phyloP scores from a whole-genome alignment of 2,797 vertebrate species.

The Cercopithecus petaurista region DNA sequence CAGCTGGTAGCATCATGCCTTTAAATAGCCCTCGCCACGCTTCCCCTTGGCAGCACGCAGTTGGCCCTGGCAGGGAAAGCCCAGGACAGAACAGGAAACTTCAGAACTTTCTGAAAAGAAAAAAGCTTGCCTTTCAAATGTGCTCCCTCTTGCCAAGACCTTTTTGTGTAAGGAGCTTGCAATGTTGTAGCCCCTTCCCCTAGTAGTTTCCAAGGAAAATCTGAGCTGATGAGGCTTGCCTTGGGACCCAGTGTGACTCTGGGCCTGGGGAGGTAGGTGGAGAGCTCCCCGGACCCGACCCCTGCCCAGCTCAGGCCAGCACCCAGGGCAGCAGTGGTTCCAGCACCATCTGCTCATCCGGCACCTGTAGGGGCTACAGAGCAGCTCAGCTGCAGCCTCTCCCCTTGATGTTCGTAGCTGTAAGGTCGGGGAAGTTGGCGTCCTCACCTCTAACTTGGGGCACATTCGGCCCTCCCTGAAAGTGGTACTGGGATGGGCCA shows the following conservation, averaged over 20 bases:
- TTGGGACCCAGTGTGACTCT: neutral
- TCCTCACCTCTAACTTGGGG: neutral
- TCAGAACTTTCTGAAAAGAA: conserved; percentile 63
- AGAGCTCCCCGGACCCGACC: accelerated
- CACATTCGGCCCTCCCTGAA: neutral
- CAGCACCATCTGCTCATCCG: neutral
- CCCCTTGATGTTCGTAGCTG: neutral
- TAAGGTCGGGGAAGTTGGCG: neutral
- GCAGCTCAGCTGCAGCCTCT: neutral
- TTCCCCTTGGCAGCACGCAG: conserved; percentile 20
- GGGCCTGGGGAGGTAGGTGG: neutral
- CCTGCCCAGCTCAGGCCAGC: neutral
- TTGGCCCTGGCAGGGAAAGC: conserved; percentile 67
- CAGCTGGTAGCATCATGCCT: conserved; percentile 57
- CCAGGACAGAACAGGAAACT: conserved; percentile 65
- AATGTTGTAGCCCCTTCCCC: neutral
- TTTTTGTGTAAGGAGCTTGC: neutral
- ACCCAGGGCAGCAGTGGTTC: neutral
- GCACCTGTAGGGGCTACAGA: accelerated
- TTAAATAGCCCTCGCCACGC: conserved; percentile 26
- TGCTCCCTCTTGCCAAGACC: neutral
- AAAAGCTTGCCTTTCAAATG: conserved; percentile 13
- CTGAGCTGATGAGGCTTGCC: neutral
- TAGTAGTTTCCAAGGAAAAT: neutral
- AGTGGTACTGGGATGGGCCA: too few species aligned